phyloP scores from a whole-genome alignment of 2,113 vertebrate genomes.

The Ictalurus furcatus region DNA sequence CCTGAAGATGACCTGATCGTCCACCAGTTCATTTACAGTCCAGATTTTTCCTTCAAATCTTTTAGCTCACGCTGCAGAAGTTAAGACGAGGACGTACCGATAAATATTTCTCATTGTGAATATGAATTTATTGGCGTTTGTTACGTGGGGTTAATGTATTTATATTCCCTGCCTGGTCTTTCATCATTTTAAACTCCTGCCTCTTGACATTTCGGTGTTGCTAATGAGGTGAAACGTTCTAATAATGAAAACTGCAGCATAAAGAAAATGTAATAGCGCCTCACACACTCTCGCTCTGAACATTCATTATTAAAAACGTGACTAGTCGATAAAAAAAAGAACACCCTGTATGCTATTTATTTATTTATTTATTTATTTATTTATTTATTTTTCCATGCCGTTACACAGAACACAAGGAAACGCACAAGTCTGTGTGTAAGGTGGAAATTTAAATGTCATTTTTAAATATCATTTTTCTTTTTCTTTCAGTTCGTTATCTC shows the following conservation, averaged over 20 bases:
- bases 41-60: neutral
- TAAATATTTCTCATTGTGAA: neutral
- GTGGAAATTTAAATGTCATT: neutral
- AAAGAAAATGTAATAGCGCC: neutral
- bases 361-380: neutral
- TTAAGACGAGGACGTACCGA: neutral
- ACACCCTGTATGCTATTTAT: neutral
- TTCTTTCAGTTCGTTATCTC: neutral
- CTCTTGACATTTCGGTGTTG: constrained; percentile 68
- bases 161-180: constrained; percentile 30
- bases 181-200: constrained; percentile 68
- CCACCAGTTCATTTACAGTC: neutral
- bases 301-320: neutral
- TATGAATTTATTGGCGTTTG: neutral
- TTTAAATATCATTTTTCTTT: neutral
- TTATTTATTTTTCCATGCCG: neutral
- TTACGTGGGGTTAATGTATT: neutral
- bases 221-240: constrained; percentile 77
- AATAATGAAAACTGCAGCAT: constrained; percentile 73
- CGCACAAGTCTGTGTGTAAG: neutral
- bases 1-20: constrained; percentile 82
- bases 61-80: neutral
- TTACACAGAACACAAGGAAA: neutral
- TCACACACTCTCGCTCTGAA: neutral
- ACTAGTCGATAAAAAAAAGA: neutral